Evolutionary conservation across 2,888 invertebrate genomes (phyloP).

Genomic region (Tachina fera): DNA sequence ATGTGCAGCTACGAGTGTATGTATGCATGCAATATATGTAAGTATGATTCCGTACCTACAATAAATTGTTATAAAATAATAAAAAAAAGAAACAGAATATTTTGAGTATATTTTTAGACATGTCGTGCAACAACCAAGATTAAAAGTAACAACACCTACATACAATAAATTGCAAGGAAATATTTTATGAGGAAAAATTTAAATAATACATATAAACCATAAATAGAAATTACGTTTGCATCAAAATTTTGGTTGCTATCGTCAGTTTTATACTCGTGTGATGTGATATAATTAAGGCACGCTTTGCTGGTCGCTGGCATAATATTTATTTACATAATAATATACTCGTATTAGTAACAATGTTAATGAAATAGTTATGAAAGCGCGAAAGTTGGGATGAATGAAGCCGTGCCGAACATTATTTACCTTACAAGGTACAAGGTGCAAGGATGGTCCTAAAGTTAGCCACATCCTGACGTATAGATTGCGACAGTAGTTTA

Average conservation of each 20-base stretch:
- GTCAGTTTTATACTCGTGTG: background rate
- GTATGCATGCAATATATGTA: background rate
- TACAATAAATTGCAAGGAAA: background rate
- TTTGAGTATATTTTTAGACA: conserved; percentile 53
- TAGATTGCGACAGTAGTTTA: too few relatives aligned
- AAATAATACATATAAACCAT: background rate
- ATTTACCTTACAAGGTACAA: too few relatives aligned
- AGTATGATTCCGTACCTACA: too few relatives aligned
- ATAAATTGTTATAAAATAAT: conserved; percentile 1
- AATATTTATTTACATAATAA: background rate
- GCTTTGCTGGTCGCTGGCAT: background rate
- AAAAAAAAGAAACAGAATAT: background rate
- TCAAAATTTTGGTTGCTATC: background rate
- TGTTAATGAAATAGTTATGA: too few relatives aligned
- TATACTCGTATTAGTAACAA: too few relatives aligned
- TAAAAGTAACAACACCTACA: background rate
- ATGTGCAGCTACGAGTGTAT: background rate
- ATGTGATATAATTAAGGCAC: too few relatives aligned
- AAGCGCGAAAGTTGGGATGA: too few relatives aligned
- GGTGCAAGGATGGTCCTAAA: too few relatives aligned
- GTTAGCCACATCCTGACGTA: too few relatives aligned
- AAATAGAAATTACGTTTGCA: background rate
- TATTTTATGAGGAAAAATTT: background rate
- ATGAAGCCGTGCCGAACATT: too few relatives aligned
- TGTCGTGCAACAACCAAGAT: conserved; percentile 52